phyloP scores from a whole-genome alignment of 2,888 invertebrate genomes.

The Epinotia bilunana region DNA sequence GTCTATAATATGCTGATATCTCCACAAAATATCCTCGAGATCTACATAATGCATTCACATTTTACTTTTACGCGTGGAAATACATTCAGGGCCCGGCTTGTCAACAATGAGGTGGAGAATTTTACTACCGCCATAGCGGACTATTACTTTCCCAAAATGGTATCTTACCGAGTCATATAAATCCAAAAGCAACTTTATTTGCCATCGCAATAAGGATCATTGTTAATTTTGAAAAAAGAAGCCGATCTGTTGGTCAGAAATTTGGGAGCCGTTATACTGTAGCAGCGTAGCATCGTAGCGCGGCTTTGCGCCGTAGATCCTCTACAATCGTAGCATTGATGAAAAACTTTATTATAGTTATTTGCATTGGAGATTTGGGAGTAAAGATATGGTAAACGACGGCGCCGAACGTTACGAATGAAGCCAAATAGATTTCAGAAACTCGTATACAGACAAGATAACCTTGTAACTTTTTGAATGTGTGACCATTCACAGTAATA shows the following conservation, averaged over 20 bases:
- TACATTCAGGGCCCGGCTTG: slow-evolving; percentile 3
- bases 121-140: slow-evolving; percentile 17
- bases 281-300: slow-evolving; percentile 6
- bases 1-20: neutral
- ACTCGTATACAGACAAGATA: no score
- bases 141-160: neutral
- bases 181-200: neutral
- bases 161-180: neutral
- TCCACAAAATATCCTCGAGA: slow-evolving; percentile 16
- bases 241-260: neutral
- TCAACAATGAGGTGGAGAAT: slow-evolving; percentile 17
- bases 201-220: neutral
- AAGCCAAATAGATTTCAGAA: no score
- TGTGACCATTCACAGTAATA: no score
- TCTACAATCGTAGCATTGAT: slow-evolving; percentile 16
- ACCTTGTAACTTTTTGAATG: no score
- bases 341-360: slow-evolving; percentile 13
- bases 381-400: neutral
- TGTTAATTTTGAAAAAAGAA: neutral
- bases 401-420: no score
- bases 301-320: neutral
- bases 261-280: neutral
- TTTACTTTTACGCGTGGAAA: slow-evolving; percentile 15
- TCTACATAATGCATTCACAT: slow-evolving; percentile 34
- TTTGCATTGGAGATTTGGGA: neutral